phyloP scores from a whole-genome alignment of 2,113 vertebrate genomes.

The Lasiurus borealis region DNA sequence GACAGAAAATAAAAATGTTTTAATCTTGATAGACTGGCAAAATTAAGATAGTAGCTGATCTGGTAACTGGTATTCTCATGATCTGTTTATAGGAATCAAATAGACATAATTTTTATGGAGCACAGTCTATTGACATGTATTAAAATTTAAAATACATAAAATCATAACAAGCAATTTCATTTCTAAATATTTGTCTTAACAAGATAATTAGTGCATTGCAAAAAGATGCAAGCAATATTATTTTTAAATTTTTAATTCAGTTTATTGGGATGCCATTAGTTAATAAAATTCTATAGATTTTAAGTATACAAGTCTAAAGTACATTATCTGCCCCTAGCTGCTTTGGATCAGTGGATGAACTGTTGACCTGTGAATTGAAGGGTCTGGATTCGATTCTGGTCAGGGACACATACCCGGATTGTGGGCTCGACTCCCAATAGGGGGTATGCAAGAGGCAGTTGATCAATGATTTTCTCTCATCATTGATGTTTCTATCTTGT shows the following conservation, averaged over 20 bases:
- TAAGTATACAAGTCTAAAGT: neutral
- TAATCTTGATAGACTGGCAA: neutral
- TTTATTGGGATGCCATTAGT: neutral
- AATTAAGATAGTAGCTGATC: neutral
- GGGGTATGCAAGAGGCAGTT: too few species aligned
- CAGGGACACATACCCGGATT: too few species aligned
- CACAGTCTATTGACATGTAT: neutral
- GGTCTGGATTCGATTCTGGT: too few species aligned
- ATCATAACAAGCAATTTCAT: neutral
- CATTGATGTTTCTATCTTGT: too few species aligned
- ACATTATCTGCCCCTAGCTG: neutral
- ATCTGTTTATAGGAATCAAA: neutral
- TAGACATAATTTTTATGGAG: neutral
- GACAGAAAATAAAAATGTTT: neutral
- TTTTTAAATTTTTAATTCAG: neutral
- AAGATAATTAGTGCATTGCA: neutral
- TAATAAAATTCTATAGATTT: neutral
- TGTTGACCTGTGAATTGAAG: too few species aligned
- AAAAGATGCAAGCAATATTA: neutral
- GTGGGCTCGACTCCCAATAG: too few species aligned
- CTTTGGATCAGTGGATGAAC: too few species aligned
- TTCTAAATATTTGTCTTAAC: neutral
- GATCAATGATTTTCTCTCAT: too few species aligned
- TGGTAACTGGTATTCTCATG: neutral
- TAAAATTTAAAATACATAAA: neutral